Evolutionary conservation across 2,113 vertebrate genomes (phyloP).

Genomic region (Crotalus tigris): DNA sequence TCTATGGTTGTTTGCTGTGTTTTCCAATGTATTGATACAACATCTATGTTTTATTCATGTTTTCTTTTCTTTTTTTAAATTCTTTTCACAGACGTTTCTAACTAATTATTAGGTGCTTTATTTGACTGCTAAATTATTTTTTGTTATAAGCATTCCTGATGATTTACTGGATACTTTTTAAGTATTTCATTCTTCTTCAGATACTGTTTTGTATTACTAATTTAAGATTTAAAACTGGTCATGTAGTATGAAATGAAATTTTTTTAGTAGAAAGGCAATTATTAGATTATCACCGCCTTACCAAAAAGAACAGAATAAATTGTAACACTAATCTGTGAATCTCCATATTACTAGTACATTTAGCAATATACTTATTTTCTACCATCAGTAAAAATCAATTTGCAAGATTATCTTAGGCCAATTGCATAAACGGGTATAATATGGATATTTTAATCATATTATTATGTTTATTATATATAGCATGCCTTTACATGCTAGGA

Average conservation of each 20-base stretch:
- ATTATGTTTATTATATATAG: not conserved
- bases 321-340: not conserved
- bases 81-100: not conserved
- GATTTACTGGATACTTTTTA: not conserved
- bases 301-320: not conserved
- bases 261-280: not conserved
- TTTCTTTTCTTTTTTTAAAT: not conserved
- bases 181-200: not conserved
- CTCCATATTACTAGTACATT: not conserved
- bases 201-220: not conserved
- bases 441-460: not conserved
- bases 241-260: not conserved
- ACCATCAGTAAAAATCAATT: not conserved
- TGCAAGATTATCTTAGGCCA: not conserved
- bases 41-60: not conserved
- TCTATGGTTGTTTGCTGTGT: not conserved
- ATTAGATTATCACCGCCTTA: not conserved
- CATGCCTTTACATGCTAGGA: not conserved
- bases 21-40: not conserved
- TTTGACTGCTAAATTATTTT: not conserved
- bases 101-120: not conserved
- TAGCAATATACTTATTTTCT: not conserved
- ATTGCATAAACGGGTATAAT: not conserved
- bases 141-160: not conserved
- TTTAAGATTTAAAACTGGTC: not conserved